These are phyloP conservation scores for Linhomoeus sp. DNA, from an alignment of 2,888 invertebrate genomes.

Conservation along the genomic window DNA sequence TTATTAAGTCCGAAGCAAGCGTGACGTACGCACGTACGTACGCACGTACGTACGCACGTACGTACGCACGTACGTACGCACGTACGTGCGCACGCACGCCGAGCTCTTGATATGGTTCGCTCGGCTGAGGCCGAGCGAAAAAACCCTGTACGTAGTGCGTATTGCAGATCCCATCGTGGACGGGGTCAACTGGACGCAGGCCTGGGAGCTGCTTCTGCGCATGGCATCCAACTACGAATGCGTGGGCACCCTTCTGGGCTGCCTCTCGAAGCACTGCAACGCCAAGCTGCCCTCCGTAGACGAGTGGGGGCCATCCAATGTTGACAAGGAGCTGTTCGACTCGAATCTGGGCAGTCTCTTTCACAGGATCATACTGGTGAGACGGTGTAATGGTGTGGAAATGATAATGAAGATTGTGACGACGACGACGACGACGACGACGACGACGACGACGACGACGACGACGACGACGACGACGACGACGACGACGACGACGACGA, in stretches of 20 bases:
- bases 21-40: too few relatives aligned
- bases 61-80: too few relatives aligned
- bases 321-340: conserved; percentile 29
- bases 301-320: conserved; percentile 2
- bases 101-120: too few relatives aligned
- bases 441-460: neutral
- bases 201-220: conserved; percentile 36
- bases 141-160: too few relatives aligned
- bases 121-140: too few relatives aligned
- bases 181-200: conserved; percentile 29
- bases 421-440: too few relatives aligned
- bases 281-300: conserved; percentile 7
- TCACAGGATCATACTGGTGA: conserved; percentile 33
- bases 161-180: neutral
- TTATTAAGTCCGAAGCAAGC: too few relatives aligned
- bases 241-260: conserved; percentile 36
- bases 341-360: conserved; percentile 33
- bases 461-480: neutral
- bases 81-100: too few relatives aligned
- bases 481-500: neutral
- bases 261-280: conserved; percentile 23
- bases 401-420: neutral
- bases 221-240: conserved; percentile 41
- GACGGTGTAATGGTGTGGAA: conserved; percentile 6
- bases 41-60: too few relatives aligned